Evolutionary conservation across 2,797 vertebrate species (phyloP).

Genomic region (Clamator glandarius): DNA sequence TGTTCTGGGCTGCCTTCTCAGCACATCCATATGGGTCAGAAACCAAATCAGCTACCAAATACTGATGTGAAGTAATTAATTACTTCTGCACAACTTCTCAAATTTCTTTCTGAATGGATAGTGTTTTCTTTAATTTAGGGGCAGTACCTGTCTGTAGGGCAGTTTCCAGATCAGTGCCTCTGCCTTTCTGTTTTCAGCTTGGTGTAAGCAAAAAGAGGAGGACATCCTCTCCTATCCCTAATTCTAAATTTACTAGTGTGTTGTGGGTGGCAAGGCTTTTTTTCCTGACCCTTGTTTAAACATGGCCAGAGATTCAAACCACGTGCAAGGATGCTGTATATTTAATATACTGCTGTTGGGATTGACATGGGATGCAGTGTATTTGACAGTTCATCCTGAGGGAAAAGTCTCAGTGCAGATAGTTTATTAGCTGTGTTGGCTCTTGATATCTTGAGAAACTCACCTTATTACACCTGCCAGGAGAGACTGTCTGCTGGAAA

Average conservation of each 20-base stretch:
- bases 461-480: not conserved
- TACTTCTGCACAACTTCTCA: not conserved
- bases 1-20: not conserved
- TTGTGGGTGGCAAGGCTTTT: not conserved
- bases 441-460: not conserved
- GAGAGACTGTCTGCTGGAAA: slow-evolving; percentile 5
- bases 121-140: not conserved
- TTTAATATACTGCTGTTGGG: not conserved
- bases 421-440: not conserved
- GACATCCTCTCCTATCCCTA: not conserved
- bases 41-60: not conserved
- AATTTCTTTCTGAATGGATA: not conserved
- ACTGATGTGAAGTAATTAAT: not conserved
- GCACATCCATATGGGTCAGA: not conserved
- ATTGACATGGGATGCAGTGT: not conserved
- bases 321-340: not conserved
- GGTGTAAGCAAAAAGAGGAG: not conserved
- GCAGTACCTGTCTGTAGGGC: not conserved
- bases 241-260: not conserved
- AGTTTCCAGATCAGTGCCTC: not conserved
- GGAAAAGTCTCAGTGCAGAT: not conserved
- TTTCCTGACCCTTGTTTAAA: not conserved
- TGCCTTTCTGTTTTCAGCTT: not conserved
- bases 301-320: not conserved
- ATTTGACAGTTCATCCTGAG: not conserved